phyloP scores from a whole-genome alignment of 2,888 invertebrate genomes.

The Scaptodrosophila latifasciaeformis region DNA sequence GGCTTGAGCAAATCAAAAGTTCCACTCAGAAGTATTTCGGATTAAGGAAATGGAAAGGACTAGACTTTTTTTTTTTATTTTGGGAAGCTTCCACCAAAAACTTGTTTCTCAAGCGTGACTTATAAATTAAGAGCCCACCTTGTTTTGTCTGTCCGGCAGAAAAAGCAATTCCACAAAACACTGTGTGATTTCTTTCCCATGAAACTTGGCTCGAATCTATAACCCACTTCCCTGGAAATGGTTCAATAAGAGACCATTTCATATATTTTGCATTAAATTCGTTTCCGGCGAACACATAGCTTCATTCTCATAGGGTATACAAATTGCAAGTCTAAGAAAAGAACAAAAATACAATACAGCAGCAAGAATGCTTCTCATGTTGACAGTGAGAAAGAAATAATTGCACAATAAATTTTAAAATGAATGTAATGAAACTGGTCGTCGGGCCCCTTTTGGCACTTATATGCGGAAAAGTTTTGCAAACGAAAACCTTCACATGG shows the following conservation, averaged over 20 bases:
- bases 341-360: background rate
- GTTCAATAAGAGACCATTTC: too few species aligned
- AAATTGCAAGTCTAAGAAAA: background rate
- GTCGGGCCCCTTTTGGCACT: constrained; percentile 3
- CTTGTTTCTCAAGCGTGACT: background rate
- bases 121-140: background rate
- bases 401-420: too few species aligned
- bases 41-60: background rate
- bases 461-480: constrained; percentile 55
- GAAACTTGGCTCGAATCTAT: too few species aligned
- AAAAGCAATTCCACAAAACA: too few species aligned
- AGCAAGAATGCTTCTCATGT: background rate
- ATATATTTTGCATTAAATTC: constrained; percentile 45
- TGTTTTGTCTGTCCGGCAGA: too few species aligned
- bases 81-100: background rate
- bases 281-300: constrained; percentile 43
- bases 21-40: too few species aligned
- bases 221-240: constrained; percentile 37
- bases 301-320: constrained; percentile 1
- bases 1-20: background rate
- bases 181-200: too few species aligned
- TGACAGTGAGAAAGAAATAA: background rate
- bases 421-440: constrained; percentile 4
- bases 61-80: background rate
- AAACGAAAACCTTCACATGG: constrained; percentile 56